Percentiles rank a stretch among this genome's conserved stretches.
Conservation (phyloP, 2,888 invertebrate species). For the Dryomyza anilis region DNA sequence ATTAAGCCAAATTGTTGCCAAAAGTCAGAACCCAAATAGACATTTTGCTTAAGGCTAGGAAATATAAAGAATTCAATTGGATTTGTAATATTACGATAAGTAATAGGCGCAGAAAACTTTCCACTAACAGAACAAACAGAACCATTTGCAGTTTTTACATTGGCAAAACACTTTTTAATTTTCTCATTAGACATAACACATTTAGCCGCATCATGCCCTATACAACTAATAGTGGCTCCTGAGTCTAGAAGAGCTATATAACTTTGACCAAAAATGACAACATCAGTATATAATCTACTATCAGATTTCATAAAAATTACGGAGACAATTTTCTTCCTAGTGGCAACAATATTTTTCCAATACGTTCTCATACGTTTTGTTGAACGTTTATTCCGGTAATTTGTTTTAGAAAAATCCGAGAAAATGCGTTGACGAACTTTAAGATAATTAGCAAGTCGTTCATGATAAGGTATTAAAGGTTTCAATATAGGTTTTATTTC, state of each 20-base stretch:
- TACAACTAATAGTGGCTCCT: conserved; percentile 9
- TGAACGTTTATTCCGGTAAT: background rate
- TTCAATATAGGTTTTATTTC: background rate
- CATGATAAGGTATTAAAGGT: background rate
- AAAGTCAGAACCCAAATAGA: conserved; percentile 27
- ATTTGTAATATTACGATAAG: background rate
- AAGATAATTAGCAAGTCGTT: background rate
- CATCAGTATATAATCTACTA: background rate
- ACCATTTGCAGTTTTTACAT: conserved; percentile 6
- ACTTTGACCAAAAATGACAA: background rate
- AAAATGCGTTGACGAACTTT: background rate
- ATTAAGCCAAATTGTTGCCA: conserved; percentile 14
- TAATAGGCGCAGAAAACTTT: background rate
- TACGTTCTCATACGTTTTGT: background rate
- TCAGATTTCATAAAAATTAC: background rate
- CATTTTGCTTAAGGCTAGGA: background rate
- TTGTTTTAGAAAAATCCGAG: background rate
- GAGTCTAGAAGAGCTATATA: conserved; percentile 1
- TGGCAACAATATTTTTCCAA: background rate
- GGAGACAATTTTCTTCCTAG: background rate
- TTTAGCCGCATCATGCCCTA: background rate
- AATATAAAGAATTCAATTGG: conserved; percentile 13
- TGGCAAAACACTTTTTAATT: background rate
- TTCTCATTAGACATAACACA: background rate
- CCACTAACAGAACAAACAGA: background rate